phyloP scores from a whole-genome alignment of 2,113 vertebrate species.

The Crypturellus undulatus region DNA sequence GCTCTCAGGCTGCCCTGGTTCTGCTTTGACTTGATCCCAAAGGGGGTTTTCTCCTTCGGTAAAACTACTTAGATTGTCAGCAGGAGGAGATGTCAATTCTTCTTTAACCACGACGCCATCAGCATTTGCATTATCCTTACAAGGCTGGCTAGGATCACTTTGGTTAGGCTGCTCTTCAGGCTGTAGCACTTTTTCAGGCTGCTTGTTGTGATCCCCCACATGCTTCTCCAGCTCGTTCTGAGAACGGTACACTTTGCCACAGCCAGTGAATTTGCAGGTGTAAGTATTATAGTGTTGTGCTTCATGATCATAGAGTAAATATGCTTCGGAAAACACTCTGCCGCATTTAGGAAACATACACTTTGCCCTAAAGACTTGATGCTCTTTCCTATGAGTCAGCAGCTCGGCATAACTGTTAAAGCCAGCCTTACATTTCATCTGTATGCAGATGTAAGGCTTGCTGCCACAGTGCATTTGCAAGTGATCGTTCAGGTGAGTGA shows the following conservation, averaged over 20 bases:
- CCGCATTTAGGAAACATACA: slow-evolving; percentile 98
- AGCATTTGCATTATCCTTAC: slow-evolving; percentile 33
- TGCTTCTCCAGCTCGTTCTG: slow-evolving; percentile 91
- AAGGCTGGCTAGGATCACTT: slow-evolving; percentile 44
- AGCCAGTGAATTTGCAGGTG: slow-evolving; percentile 88
- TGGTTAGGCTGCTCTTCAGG: slow-evolving; percentile 56
- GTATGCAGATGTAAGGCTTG: slow-evolving; percentile 96
- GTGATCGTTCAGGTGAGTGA: slow-evolving; percentile 95
- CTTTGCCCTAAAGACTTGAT: slow-evolving; percentile 89
- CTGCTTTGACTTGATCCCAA: slow-evolving; percentile 66
- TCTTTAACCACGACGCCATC: slow-evolving; percentile 65
- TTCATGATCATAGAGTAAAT: slow-evolving; percentile 95
- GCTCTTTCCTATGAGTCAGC: slow-evolving; percentile 89
- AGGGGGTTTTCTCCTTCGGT: neutral
- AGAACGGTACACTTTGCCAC: slow-evolving; percentile 91
- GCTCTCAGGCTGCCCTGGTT: slow-evolving; percentile 49
- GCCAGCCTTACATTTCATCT: slow-evolving; percentile 95
- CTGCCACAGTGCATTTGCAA: slow-evolving; percentile 95
- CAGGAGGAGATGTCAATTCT: slow-evolving; percentile 25
- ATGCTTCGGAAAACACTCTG: slow-evolving; percentile 91
- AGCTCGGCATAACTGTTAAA: slow-evolving; percentile 93
- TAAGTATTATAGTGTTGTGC: slow-evolving; percentile 97
- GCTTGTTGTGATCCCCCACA: slow-evolving; percentile 78
- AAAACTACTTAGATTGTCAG: slow-evolving; percentile 29
- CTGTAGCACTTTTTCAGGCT: slow-evolving; percentile 57